A percentile compares a stretch with the other conserved stretches of the same genome.
Conservation (phyloP, 1,140 invertebrate genomes). For the Ericerus pela region DNA sequence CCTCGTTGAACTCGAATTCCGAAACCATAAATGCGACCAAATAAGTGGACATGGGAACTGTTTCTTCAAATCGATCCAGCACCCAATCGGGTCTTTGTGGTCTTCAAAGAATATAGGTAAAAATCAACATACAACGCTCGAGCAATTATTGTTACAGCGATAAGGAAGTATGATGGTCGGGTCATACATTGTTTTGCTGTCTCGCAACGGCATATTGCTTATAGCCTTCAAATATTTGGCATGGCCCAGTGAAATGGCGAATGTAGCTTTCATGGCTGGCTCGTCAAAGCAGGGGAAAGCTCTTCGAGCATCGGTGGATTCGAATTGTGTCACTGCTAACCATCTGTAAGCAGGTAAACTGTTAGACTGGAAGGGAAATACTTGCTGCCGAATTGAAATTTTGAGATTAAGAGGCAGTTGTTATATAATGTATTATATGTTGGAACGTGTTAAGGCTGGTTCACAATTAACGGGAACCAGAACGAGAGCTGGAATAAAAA, state of each 20-base stretch:
- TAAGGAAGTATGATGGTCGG: too few relatives aligned
- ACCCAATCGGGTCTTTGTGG: slow-evolving; percentile 31
- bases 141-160: not conserved
- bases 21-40: slow-evolving; percentile 68
- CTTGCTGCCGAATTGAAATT: too few relatives aligned
- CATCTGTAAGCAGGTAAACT: slow-evolving; percentile 28
- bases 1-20: slow-evolving; percentile 41
- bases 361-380: too few relatives aligned
- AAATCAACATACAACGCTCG: not conserved
- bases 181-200: not conserved
- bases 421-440: too few relatives aligned
- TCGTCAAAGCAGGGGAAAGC: slow-evolving; percentile 70
- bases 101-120: not conserved
- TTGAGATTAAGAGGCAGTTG: too few relatives aligned
- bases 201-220: slow-evolving; percentile 23
- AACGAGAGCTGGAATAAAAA: too few relatives aligned
- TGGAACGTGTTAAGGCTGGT: too few relatives aligned
- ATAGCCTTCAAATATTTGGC: slow-evolving; percentile 16
- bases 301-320: slow-evolving; percentile 48
- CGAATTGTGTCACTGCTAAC: slow-evolving; percentile 49
- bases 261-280: slow-evolving; percentile 52
- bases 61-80: slow-evolving; percentile 44
- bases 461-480: too few relatives aligned
- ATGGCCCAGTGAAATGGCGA: slow-evolving; percentile 33
- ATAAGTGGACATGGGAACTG: slow-evolving; percentile 75